Evolutionary conservation across 2,797 vertebrate genomes (phyloP).

Genomic region (Eulemur mongoz): DNA sequence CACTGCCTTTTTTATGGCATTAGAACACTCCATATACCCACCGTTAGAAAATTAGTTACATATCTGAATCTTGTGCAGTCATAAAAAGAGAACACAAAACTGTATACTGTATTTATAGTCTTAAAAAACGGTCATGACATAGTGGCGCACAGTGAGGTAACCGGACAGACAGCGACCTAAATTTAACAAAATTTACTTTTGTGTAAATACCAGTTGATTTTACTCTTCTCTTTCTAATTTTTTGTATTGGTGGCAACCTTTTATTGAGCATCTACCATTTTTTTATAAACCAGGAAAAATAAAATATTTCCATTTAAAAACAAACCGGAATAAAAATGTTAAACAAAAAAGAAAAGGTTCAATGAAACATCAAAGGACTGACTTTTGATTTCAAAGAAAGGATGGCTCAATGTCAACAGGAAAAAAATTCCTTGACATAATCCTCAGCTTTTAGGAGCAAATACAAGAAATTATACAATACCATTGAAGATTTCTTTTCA

Average conservation of each 20-base stretch:
- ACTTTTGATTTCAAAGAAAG: constrained; percentile 46
- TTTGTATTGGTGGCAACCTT: background rate
- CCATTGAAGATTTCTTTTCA: background rate
- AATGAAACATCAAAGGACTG: background rate
- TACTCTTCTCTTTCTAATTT: background rate
- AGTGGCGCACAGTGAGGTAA: background rate
- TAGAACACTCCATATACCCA: background rate
- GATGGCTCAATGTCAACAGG: constrained; percentile 46
- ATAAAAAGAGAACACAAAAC: background rate
- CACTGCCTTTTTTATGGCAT: background rate
- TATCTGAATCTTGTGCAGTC: background rate
- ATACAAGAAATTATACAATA: background rate
- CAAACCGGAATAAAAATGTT: background rate
- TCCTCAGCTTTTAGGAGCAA: background rate
- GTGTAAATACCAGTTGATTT: background rate
- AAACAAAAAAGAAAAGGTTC: background rate
- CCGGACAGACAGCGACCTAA: rapidly evolving
- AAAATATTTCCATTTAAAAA: background rate
- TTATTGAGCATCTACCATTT: background rate
- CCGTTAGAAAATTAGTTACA: background rate
- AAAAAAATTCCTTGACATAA: background rate
- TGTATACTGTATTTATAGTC: background rate
- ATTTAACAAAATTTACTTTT: background rate
- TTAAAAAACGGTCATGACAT: background rate
- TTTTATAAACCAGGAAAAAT: background rate